Conservation (phyloP, 2,888 invertebrate genomes). For the Ferdinandea cuprea region DNA sequence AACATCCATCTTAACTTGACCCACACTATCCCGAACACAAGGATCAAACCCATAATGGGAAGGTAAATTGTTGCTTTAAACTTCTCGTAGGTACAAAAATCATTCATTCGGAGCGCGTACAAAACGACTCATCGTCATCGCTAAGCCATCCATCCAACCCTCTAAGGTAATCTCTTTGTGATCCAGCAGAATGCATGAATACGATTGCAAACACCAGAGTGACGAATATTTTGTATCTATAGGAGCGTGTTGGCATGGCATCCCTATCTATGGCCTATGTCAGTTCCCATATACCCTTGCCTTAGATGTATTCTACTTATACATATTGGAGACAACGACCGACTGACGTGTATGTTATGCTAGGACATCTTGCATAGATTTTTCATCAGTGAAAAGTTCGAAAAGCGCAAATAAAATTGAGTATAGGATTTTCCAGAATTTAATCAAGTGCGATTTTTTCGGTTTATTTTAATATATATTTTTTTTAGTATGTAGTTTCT, state of each 20-base stretch:
- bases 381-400: conserved; percentile 58
- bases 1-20: not conserved
- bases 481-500: conserved; percentile 6
- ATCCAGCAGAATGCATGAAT: conserved; percentile 68
- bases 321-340: not conserved
- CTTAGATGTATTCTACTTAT: not conserved
- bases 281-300: not conserved
- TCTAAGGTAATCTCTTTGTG: conserved; percentile 65
- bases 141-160: conserved; percentile 11
- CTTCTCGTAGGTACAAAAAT: conserved; percentile 39
- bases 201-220: conserved; percentile 63
- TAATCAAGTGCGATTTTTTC: conserved; percentile 62
- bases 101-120: conserved; percentile 52
- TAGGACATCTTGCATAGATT: conserved; percentile 58
- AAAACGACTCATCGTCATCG: conserved; percentile 34
- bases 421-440: conserved; percentile 68
- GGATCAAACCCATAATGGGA: conserved; percentile 21
- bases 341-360: conserved; percentile 40
- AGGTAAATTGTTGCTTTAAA: conserved; percentile 62
- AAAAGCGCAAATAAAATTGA: conserved; percentile 64
- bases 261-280: conserved; percentile 29
- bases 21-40: not conserved
- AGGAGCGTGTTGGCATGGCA: conserved; percentile 59
- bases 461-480: not conserved
- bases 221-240: conserved; percentile 61